phyloP scores from a whole-genome alignment of 2,888 invertebrate genomes.

The Cactoblastis cactorum region DNA sequence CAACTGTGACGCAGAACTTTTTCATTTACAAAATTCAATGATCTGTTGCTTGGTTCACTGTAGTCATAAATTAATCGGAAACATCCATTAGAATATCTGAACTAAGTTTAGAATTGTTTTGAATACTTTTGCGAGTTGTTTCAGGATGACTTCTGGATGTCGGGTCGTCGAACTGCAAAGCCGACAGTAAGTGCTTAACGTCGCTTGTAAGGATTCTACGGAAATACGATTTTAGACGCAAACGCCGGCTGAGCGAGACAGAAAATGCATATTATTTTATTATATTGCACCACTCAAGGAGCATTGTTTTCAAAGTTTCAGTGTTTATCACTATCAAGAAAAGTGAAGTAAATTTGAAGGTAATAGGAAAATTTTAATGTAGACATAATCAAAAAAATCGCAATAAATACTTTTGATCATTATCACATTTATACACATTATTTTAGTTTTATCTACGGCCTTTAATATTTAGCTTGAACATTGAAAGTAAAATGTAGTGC shows the following conservation, averaged over 20 bases:
- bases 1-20: slow-evolving; percentile 26
- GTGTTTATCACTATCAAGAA: slow-evolving; percentile 22
- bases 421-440: slow-evolving; percentile 26
- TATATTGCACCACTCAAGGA: slow-evolving; percentile 15
- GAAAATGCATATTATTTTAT: slow-evolving; percentile 23
- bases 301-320: slow-evolving; percentile 38
- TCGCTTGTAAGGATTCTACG: slow-evolving; percentile 78
- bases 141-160: slow-evolving; percentile 56
- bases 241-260: slow-evolving; percentile 46
- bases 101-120: slow-evolving; percentile 51
- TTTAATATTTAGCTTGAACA: slow-evolving; percentile 24
- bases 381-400: too few relatives aligned
- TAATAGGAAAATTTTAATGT: too few relatives aligned
- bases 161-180: slow-evolving; percentile 74
- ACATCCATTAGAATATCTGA: slow-evolving; percentile 10
- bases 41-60: not conserved
- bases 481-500: slow-evolving; percentile 55
- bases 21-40: slow-evolving; percentile 6
- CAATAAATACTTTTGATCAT: too few relatives aligned
- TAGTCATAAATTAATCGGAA: not conserved
- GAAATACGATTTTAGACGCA: slow-evolving; percentile 77
- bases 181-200: slow-evolving; percentile 72
- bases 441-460: slow-evolving; percentile 33
- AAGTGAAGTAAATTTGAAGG: too few relatives aligned
- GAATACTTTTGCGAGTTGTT: slow-evolving; percentile 47